These are phyloP conservation scores for Riparia riparia DNA, from an alignment of 2,113 vertebrate genomes.

Conservation along the genomic window DNA sequence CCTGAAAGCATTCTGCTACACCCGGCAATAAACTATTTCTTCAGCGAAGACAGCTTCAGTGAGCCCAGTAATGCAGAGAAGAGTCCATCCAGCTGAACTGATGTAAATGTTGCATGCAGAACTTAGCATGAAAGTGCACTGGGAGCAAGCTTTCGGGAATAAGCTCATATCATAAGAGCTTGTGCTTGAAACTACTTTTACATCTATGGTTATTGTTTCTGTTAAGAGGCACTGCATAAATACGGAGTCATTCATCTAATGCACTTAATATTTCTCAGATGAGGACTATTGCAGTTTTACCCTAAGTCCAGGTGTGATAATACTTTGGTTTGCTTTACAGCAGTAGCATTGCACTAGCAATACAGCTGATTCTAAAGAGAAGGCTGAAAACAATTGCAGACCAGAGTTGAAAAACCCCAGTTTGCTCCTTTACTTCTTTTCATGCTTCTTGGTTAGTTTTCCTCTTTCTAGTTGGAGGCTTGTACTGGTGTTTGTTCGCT, in stretches of 20 bases:
- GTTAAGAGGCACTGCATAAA: conserved; percentile 60
- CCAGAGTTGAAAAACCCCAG: neutral
- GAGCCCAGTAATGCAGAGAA: neutral
- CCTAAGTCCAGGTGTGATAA: conserved; percentile 49
- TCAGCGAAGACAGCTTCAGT: neutral
- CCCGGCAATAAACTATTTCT: neutral
- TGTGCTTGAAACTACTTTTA: conserved; percentile 52
- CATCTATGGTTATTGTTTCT: neutral
- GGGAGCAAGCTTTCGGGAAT: conserved; percentile 23
- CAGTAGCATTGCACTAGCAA: conserved; percentile 48
- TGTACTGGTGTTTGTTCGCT: neutral
- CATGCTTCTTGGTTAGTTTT: conserved; percentile 73
- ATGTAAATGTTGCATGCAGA: neutral
- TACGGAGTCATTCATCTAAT: conserved; percentile 35
- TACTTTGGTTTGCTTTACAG: conserved; percentile 71
- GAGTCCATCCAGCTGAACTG: neutral
- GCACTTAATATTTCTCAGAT: conserved; percentile 56
- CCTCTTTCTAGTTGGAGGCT: conserved; percentile 54
- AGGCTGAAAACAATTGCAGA: conserved; percentile 43
- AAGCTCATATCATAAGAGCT: neutral
- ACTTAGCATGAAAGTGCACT: conserved; percentile 4
- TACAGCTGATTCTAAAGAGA: conserved; percentile 59
- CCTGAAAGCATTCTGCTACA: neutral
- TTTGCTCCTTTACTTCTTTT: conserved; percentile 71
- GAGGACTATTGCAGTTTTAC: conserved; percentile 43